Evolutionary conservation across 2,113 vertebrate species (phyloP).

Genomic region (Misgurnus mizolepis): DNA sequence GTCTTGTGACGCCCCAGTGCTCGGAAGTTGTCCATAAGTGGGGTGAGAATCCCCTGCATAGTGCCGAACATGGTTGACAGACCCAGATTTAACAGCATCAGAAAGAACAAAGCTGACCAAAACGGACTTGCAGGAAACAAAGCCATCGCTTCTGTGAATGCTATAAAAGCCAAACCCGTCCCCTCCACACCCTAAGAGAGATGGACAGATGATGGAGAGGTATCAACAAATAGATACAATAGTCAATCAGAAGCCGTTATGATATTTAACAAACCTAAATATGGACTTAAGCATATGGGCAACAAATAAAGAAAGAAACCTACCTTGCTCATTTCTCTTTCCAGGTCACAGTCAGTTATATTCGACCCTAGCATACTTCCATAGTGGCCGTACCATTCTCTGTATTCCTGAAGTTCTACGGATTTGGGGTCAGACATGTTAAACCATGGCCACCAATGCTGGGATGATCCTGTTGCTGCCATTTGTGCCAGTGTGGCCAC

Average conservation of each 20-base stretch:
- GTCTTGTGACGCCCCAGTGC: slow-evolving; percentile 74
- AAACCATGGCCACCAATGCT: slow-evolving; percentile 66
- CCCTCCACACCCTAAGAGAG: slow-evolving; percentile 88
- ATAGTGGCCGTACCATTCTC: slow-evolving; percentile 70
- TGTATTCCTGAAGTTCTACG: slow-evolving; percentile 71
- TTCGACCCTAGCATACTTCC: slow-evolving; percentile 59
- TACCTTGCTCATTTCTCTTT: slow-evolving; percentile 79
- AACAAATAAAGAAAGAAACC: neutral
- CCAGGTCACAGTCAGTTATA: slow-evolving; percentile 74
- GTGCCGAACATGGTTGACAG: slow-evolving; percentile 98
- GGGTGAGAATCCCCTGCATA: slow-evolving; percentile 97
- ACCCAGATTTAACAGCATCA: slow-evolving; percentile 98
- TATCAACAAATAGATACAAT: neutral
- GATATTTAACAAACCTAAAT: neutral
- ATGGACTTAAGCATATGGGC: too few species aligned
- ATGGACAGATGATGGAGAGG: slow-evolving; percentile 1
- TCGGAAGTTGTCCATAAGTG: slow-evolving; percentile 95
- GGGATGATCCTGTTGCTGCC: slow-evolving; percentile 45
- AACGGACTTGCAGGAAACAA: slow-evolving; percentile 94
- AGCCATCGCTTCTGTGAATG: slow-evolving; percentile 98
- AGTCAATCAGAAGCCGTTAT: too few species aligned
- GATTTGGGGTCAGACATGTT: slow-evolving; percentile 67
- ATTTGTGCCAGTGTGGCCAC: slow-evolving; percentile 62
- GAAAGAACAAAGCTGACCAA: slow-evolving; percentile 97
- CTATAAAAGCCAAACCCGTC: slow-evolving; percentile 96